Conservation (phyloP, 2,888 invertebrate species). For the Andrena flavipes region DNA sequence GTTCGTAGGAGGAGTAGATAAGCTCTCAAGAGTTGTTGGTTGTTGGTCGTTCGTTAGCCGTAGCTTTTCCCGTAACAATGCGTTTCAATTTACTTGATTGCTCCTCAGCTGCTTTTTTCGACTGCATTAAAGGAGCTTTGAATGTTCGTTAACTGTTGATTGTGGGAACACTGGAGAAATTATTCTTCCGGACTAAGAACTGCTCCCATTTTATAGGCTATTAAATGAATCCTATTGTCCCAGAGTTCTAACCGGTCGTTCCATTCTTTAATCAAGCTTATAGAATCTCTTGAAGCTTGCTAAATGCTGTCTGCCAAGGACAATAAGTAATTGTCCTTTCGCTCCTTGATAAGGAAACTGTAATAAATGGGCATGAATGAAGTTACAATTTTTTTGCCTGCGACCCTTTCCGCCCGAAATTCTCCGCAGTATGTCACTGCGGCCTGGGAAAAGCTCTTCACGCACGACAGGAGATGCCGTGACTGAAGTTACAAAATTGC, state of each 20-base stretch:
- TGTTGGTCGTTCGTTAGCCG: not conserved
- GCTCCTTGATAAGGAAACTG: too few relatives aligned
- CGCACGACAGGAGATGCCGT: not conserved
- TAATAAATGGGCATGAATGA: not conserved
- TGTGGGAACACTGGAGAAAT: not conserved
- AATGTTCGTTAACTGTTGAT: slow-evolving; percentile 13
- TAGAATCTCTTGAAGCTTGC: not conserved
- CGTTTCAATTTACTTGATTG: slow-evolving; percentile 5
- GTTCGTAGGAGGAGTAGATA: not conserved
- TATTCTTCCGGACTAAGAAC: too few relatives aligned
- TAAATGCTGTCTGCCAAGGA: too few relatives aligned
- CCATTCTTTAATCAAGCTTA: slow-evolving; percentile 5
- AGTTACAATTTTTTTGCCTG: slow-evolving; percentile 14
- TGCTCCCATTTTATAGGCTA: not conserved
- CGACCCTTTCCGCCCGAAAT: slow-evolving; percentile 12
- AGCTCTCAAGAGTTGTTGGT: not conserved
- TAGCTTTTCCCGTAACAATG: not conserved
- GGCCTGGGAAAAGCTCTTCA: slow-evolving; percentile 21
- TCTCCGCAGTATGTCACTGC: slow-evolving; percentile 1
- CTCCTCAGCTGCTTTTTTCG: slow-evolving; percentile 1
- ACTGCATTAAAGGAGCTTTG: slow-evolving; percentile 9
- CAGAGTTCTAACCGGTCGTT: not conserved
- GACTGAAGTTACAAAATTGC: slow-evolving; percentile 19
- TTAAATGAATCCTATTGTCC: slow-evolving; percentile 2
- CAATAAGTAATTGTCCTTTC: too few relatives aligned